Evolutionary conservation across 2,797 vertebrate genomes (phyloP).

Genomic region (Notolabrus celidotus): DNA sequence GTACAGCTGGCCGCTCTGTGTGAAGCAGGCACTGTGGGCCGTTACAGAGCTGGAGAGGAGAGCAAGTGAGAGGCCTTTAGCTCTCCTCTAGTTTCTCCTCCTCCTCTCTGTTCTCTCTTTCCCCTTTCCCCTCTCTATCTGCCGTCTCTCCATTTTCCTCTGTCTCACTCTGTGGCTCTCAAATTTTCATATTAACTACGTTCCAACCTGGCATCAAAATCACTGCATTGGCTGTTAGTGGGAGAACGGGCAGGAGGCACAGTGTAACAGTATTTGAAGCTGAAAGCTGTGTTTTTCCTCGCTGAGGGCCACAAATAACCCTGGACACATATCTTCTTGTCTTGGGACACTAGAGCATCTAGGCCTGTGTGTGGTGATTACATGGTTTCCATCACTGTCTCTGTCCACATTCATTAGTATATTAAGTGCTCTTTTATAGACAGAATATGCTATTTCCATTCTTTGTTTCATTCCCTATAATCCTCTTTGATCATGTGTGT

Average conservation of each 20-base stretch:
- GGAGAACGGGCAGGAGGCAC: constrained; percentile 64
- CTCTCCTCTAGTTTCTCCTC: constrained; percentile 93
- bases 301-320: constrained; percentile 93
- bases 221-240: constrained; percentile 57
- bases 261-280: constrained; percentile 70
- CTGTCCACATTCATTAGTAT: constrained; percentile 64
- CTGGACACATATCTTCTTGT: constrained; percentile 80
- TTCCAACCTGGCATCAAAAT: constrained; percentile 68
- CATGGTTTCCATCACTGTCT: constrained; percentile 70
- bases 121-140: constrained; percentile 78
- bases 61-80: constrained; percentile 95
- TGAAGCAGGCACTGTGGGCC: constrained; percentile 97
- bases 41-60: constrained; percentile 93
- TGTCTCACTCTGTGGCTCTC: constrained; percentile 52
- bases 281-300: constrained; percentile 93
- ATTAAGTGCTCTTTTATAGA: constrained; percentile 60
- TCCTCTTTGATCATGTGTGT: constrained; percentile 69
- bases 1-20: constrained; percentile 99
- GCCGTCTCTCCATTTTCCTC: constrained; percentile 60
- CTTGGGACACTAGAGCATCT: constrained; percentile 70
- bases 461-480: constrained; percentile 63
- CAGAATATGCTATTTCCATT: constrained; percentile 57
- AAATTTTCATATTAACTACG: constrained; percentile 62
- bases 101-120: constrained; percentile 79
- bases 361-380: constrained; percentile 75